A percentile compares a stretch with the other conserved stretches of the same genome.
Evolutionary conservation across 2,113 vertebrate species (phyloP).

Genomic region (mouse (Mus musculus)): DNA sequence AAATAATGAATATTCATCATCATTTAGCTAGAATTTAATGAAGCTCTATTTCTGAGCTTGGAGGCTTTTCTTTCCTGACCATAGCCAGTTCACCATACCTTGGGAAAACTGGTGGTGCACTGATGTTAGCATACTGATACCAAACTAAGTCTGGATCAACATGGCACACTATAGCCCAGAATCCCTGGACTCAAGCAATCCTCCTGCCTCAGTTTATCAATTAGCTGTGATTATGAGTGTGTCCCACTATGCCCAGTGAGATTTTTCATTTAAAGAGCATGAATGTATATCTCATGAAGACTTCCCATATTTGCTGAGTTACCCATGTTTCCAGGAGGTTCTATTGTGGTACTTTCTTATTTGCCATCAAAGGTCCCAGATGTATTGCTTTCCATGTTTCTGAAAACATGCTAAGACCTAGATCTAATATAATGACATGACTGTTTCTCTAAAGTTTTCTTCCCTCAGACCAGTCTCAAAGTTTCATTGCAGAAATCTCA

Average conservation of each 20-base stretch:
- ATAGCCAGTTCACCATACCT: no score
- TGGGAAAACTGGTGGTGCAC: neutral
- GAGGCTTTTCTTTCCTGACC: neutral
- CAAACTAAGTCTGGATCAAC: neutral
- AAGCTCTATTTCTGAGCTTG: neutral
- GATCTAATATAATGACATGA: conserved; percentile 20
- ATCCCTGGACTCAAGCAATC: neutral
- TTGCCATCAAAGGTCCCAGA: neutral
- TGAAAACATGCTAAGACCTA: conserved; percentile 5
- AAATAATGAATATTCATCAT: conserved; percentile 5
- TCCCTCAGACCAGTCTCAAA: conserved; percentile 53
- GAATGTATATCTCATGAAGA: neutral
- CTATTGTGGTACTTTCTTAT: neutral
- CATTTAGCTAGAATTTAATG: conserved; percentile 17
- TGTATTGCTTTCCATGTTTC: neutral
- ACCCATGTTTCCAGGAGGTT: neutral
- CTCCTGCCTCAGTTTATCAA: neutral
- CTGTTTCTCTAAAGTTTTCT: conserved; percentile 1
- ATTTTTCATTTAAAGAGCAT: conserved; percentile 12
- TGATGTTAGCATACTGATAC: neutral
- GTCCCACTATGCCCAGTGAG: neutral
- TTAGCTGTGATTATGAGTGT: neutral
- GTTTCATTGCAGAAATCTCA: conserved; percentile 62
- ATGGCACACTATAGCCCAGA: neutral
- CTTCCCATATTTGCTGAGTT: neutral